A percentile compares a stretch with the other conserved stretches of the same genome.
phyloP scores from a whole-genome alignment of 53 echinoderm and acorn worm species.

The Antedon mediterranea region DNA sequence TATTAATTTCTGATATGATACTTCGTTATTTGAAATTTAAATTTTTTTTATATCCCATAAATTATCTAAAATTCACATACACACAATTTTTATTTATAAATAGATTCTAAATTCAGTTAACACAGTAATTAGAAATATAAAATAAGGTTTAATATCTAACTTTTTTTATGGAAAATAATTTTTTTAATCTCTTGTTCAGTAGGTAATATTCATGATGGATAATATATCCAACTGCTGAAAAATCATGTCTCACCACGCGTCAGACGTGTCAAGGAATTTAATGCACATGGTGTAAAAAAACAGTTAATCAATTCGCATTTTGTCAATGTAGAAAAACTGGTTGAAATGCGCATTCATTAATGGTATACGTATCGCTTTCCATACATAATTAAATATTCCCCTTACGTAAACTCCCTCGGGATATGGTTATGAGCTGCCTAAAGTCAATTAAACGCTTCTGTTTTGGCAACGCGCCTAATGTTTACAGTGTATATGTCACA shows the following conservation, averaged over 20 bases:
- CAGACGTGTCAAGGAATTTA: background rate
- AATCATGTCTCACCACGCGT: background rate
- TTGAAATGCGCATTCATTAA: background rate
- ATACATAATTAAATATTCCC: background rate
- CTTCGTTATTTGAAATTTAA: too few relatives aligned
- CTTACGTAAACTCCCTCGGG: background rate
- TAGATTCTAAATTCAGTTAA: too few relatives aligned
- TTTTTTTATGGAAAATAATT: too few relatives aligned
- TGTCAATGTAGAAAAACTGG: background rate
- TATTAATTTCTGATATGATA: too few relatives aligned
- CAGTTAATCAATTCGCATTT: background rate
- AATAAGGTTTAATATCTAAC: too few relatives aligned
- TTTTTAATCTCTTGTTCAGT: too few relatives aligned
- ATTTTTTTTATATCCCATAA: too few relatives aligned
- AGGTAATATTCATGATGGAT: background rate
- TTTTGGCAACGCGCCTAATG: background rate
- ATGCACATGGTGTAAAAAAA: background rate
- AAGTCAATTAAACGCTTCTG: background rate
- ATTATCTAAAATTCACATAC: too few relatives aligned
- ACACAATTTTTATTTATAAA: too few relatives aligned
- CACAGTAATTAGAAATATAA: too few relatives aligned
- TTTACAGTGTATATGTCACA: background rate
- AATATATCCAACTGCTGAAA: background rate
- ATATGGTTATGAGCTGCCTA: background rate
- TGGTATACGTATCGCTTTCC: background rate